These are phyloP conservation scores for Erannis defoliaria DNA, from an alignment of 2,888 invertebrate genomes.

Conservation along the genomic window DNA sequence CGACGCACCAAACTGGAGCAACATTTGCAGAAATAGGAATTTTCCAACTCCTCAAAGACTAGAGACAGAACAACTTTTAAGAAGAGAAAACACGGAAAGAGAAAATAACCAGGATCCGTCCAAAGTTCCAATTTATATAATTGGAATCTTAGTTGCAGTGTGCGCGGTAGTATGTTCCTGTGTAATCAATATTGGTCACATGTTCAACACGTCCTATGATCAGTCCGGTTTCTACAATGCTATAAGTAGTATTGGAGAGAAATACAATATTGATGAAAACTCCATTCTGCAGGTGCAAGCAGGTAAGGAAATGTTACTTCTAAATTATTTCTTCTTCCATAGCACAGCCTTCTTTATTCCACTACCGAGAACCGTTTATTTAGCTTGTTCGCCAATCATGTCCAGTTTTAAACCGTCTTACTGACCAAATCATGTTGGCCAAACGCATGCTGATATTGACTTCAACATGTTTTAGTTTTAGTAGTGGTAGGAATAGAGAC, in stretches of 20 bases:
- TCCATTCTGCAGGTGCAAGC: constrained; percentile 69
- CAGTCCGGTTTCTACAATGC: constrained; percentile 65
- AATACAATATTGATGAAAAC: constrained; percentile 68
- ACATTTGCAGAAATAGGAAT: constrained; percentile 10
- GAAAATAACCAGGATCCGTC: neutral
- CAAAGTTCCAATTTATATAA: neutral
- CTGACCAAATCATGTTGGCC: no score
- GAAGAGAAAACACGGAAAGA: neutral
- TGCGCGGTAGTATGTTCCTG: constrained; percentile 1
- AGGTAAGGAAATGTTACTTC: constrained; percentile 57
- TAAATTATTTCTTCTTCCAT: no score
- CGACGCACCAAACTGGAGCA: constrained; percentile 24
- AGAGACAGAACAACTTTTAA: neutral
- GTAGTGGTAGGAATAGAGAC: no score
- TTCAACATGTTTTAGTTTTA: no score
- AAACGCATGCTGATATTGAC: no score
- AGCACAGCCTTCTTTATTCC: no score
- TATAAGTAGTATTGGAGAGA: constrained; percentile 62
- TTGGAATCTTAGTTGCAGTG: neutral
- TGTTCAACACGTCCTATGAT: constrained; percentile 51
- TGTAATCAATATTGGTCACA: constrained; percentile 6
- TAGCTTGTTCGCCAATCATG: no score
- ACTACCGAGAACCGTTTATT: no score
- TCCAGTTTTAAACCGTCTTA: no score
- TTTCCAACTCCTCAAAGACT: neutral